Evolutionary conservation across 2,113 vertebrate genomes (phyloP).

Genomic region (Lepidothrix coronata): DNA sequence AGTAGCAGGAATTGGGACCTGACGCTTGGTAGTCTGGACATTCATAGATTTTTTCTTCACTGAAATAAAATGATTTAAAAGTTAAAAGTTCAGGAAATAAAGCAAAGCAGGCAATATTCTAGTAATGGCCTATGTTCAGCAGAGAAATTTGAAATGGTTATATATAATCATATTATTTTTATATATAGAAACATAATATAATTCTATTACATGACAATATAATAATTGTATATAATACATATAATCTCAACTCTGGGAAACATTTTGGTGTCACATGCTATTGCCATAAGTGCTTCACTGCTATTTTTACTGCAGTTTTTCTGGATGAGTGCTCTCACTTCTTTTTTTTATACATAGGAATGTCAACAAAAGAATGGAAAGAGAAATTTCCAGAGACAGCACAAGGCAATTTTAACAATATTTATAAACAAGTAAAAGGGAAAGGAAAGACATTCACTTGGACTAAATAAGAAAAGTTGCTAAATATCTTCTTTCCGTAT

Average conservation of each 20-base stretch:
- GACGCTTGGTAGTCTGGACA: slow-evolving; percentile 89
- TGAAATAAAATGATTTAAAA: slow-evolving; percentile 66
- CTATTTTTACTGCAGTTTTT: background rate
- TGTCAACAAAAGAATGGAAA: background rate
- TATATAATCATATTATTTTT: background rate
- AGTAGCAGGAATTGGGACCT: slow-evolving; percentile 91
- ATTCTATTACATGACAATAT: background rate
- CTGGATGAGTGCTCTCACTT: background rate
- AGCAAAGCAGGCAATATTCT: background rate
- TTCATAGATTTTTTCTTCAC: slow-evolving; percentile 73
- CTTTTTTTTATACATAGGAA: background rate
- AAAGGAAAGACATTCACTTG: background rate
- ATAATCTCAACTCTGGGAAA: background rate
- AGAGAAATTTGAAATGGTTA: background rate
- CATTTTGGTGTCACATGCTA: background rate
- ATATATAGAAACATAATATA: background rate
- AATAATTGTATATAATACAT: background rate
- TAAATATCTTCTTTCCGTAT: background rate
- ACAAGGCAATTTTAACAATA: background rate
- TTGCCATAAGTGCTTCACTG: background rate
- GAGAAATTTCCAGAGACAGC: background rate
- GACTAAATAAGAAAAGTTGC: background rate
- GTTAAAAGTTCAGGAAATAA: slow-evolving; percentile 3
- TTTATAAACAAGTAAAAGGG: background rate
- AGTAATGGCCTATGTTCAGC: background rate